phyloP scores from a whole-genome alignment of 2,797 vertebrate species.

The Antennarius maculatus region DNA sequence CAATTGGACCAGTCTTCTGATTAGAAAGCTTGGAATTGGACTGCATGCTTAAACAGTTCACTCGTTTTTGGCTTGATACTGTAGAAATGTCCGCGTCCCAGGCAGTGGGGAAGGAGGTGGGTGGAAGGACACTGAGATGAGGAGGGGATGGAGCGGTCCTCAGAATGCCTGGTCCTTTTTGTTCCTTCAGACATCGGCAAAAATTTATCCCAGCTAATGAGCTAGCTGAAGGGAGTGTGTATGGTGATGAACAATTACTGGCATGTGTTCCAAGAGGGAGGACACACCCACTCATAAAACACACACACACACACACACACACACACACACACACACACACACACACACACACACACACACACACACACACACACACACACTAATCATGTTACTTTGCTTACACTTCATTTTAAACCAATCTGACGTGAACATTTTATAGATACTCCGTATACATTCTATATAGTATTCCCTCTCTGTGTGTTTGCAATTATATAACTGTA shows the following conservation, averaged over 20 bases:
- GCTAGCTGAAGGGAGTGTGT: slow-evolving; percentile 40
- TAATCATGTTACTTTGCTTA: background rate
- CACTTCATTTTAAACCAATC: slow-evolving; percentile 41
- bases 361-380: no score
- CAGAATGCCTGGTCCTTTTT: slow-evolving; percentile 31
- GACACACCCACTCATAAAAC: no score
- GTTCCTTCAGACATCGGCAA: slow-evolving; percentile 48
- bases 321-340: slow-evolving; percentile 7
- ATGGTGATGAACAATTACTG: slow-evolving; percentile 58
- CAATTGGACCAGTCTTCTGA: slow-evolving; percentile 24
- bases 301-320: slow-evolving; percentile 9
- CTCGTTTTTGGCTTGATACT: slow-evolving; percentile 57
- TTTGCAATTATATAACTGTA: slow-evolving; percentile 74
- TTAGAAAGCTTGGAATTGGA: slow-evolving; percentile 48
- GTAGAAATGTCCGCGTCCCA: slow-evolving; percentile 52
- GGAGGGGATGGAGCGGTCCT: slow-evolving; percentile 37
- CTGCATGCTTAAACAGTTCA: slow-evolving; percentile 55
- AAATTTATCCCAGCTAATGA: slow-evolving; percentile 43
- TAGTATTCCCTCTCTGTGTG: slow-evolving; percentile 66
- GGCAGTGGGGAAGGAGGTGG: background rate
- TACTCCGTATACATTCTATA: slow-evolving; percentile 40
- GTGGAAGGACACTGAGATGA: slow-evolving; percentile 19
- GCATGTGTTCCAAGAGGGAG: slow-evolving; percentile 36
- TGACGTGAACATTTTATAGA: slow-evolving; percentile 48
- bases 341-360: background rate